Evolutionary conservation across 2,888 invertebrate genomes (phyloP), one percentile per base, ranked within the genome.

Genomic region (Torymus texanus): DNA sequence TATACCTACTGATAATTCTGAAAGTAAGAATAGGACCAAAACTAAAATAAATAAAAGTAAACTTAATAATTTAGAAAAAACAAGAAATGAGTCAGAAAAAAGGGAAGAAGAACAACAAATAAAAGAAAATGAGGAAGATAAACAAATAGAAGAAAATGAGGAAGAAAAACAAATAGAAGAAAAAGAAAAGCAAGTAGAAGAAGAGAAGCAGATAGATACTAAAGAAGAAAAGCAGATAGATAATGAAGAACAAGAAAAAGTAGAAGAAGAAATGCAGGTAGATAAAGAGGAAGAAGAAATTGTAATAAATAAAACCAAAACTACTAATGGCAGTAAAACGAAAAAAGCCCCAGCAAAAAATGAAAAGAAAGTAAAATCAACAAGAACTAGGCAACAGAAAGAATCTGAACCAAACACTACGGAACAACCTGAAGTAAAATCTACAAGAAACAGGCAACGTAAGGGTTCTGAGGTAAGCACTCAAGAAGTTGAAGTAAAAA

Each of bases 1-100:
- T 29, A 80, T 85, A 24, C 61, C 85, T 3, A 87, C 82, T 2
- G 84, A 85, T 18, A 84, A 85, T 3, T 78, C 41, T 24, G 84
- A 84, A 59, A 81, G 65, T 10, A 80, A 80, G 61, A 74, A 75
- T 50, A 29, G 21, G 16, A 61, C 50, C 10, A 62, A 70, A 67
- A 71, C 58, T 21, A 65, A 82, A 66, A 62, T 41, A 53, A 81
- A 72, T 63, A 65, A 61, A 53, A 50, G 18, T 51, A 51, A 41
- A 16, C 14, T 18, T 24, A 58, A 53, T 53, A n/a, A 16, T 11
- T n/a, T 16, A 51, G 18, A 58, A 68, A 68, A 55, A 51, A 53
- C 16, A 58, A 50, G 51, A 16, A 72, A 16, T 56, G 53, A 62
- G 10, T 11, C 1, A 13, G 16, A 50, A 53, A 41, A 63, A 13